Evolutionary conservation across 2,888 invertebrate genomes (phyloP).

Genomic region (Cistogaster globosa): DNA sequence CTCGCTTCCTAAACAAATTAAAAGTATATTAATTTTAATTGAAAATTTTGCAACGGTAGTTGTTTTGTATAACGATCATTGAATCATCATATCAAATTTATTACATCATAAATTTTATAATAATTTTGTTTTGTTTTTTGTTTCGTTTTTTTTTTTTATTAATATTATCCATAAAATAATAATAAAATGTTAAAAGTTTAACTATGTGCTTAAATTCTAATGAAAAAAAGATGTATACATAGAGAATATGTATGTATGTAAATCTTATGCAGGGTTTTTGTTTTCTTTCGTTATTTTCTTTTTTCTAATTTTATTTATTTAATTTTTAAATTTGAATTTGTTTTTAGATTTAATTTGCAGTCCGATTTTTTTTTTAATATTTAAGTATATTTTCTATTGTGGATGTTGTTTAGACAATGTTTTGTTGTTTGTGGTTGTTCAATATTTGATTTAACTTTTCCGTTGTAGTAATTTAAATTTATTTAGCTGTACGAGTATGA

Average conservation of each 20-base stretch:
- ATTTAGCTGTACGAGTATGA: conserved; percentile 62
- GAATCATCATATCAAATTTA: conserved; percentile 13
- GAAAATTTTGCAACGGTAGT: conserved; percentile 78
- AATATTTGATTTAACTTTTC: conserved; percentile 75
- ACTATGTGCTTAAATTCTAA: conserved; percentile 81
- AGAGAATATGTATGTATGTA: conserved; percentile 80
- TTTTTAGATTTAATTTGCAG: conserved; percentile 72
- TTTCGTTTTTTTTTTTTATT: conserved; percentile 64
- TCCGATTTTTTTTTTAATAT: conserved; percentile 69
- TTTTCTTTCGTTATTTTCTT: conserved; percentile 62
- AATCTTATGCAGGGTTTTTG: conserved; percentile 71
- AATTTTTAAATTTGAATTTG: conserved; percentile 71
- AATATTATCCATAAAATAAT: conserved; percentile 81
- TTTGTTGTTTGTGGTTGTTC: conserved; percentile 20
- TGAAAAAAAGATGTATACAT: conserved; percentile 81
- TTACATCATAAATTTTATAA: conserved; percentile 44
- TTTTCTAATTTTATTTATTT: conserved; percentile 62
- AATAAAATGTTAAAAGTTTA: conserved; percentile 83
- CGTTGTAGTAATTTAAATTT: conserved; percentile 65
- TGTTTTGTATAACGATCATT: neutral
- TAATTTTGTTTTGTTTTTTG: conserved; percentile 1
- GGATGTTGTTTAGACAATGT: conserved; percentile 42
- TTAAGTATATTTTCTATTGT: conserved; percentile 11
- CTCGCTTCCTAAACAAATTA: conserved; percentile 70
- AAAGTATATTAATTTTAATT: conserved; percentile 79